Percentiles rank a stretch among this genome's conserved stretches.
These are phyloP conservation scores for Urocitellus parryii DNA, from an alignment of 2,113 vertebrate genomes.

Conservation along the genomic window DNA sequence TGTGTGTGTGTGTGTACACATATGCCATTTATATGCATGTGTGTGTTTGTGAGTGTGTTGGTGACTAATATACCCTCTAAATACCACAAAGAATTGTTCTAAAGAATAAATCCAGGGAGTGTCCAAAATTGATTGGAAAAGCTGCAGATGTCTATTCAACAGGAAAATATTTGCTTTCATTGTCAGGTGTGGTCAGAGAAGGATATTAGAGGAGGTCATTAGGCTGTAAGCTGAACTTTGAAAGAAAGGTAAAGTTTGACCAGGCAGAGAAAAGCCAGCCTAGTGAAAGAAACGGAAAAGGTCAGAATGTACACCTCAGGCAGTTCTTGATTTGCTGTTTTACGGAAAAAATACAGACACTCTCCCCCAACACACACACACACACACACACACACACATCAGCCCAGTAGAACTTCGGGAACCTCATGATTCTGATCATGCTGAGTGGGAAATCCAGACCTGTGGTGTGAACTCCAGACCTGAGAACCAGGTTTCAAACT, in stretches of 20 bases:
- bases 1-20: background rate
- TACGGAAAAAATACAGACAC: background rate
- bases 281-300: conserved; percentile 66
- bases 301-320: conserved; percentile 61
- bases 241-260: conserved; percentile 59
- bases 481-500: background rate
- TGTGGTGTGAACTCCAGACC: accelerated
- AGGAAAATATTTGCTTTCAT: conserved; percentile 39
- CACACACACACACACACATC: too few relatives aligned
- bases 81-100: background rate
- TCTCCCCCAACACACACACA: too few relatives aligned
- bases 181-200: conserved; percentile 25
- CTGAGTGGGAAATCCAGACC: background rate
- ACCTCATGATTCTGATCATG: background rate
- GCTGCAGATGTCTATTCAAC: conserved; percentile 42
- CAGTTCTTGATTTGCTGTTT: conserved; percentile 52
- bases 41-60: background rate
- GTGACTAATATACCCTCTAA: background rate
- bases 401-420: background rate
- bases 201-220: conserved; percentile 26
- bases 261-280: conserved; percentile 54
- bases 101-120: conserved; percentile 30
- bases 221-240: conserved; percentile 58
- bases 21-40: background rate
- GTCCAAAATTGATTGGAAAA: conserved; percentile 48